Percentiles rank a stretch among this genome's conserved stretches.
phyloP scores from a whole-genome alignment of 2,113 vertebrate genomes.

The Syngnathus typhle region DNA sequence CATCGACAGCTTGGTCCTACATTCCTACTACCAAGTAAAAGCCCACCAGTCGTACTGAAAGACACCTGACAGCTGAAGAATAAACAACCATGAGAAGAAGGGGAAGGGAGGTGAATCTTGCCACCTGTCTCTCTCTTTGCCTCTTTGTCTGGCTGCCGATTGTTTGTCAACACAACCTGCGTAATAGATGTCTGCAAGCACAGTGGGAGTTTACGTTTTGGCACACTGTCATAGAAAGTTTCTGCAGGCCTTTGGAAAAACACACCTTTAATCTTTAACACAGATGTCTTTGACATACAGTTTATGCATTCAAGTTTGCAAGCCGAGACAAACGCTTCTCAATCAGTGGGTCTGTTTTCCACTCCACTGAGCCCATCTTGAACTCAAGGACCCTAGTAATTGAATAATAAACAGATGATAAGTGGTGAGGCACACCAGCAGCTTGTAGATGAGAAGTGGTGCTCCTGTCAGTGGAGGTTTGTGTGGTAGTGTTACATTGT shows the following conservation, averaged over 20 bases:
- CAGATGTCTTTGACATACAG: not conserved
- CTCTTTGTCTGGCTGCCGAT: conserved; percentile 24
- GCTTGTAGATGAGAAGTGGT: conserved; percentile 13
- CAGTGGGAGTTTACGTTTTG: conserved; percentile 43
- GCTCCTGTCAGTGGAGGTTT: conserved; percentile 16
- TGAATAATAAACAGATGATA: conserved; percentile 54
- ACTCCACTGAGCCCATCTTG: conserved; percentile 40
- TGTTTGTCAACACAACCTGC: conserved; percentile 34
- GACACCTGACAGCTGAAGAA: conserved; percentile 39
- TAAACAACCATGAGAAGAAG: conserved; percentile 33
- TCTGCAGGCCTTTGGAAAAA: conserved; percentile 4
- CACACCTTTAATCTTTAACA: conserved; percentile 7
- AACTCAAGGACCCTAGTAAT: conserved; percentile 46
- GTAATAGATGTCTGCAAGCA: conserved; percentile 15
- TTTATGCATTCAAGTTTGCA: not conserved
- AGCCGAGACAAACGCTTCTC: conserved; percentile 36
- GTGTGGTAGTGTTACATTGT: conserved; percentile 3
- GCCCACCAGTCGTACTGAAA: conserved; percentile 34
- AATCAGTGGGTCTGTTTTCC: conserved; percentile 37
- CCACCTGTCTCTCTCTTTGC: conserved; percentile 22
- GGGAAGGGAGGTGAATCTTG: conserved; percentile 11
- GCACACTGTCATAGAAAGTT: conserved; percentile 22
- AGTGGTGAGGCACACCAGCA: conserved; percentile 27
- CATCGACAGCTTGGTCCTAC: conserved; percentile 43
- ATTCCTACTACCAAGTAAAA: conserved; percentile 26